Base-by-base conservation (phyloP, 2,113 vertebrate species). In the Nibea coibor region DNA sequence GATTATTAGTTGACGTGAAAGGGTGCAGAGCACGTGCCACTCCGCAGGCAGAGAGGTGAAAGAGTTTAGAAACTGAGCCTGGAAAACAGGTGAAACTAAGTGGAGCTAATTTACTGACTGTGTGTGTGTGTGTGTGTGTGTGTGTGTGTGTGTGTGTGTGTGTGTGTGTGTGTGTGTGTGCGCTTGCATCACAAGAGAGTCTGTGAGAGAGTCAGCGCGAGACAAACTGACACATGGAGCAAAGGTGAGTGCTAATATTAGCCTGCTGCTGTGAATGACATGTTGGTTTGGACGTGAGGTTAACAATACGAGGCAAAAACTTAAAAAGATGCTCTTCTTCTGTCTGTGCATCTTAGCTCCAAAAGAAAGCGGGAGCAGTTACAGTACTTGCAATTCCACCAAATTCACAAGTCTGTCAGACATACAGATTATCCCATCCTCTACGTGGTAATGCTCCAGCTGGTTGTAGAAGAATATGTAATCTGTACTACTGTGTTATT, bases 1-100 rank as follows among this genome's bases (percentile, higher is more conserved):
- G 24, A 48, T 22, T 50, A 64, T 72, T 48, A 31, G 54, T 20
- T 31, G 57, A 45, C 57, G 17, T 67, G 22, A 61, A 68, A 74
- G 20, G 16, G 39, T 71, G 16, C 42, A 28, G 11, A 57, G 42
- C 28, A 26, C 78, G n/a, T n/a, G n/a, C n/a, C 51, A 53, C 53
- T 78, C 58, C 83, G 42, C 62, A 59, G 35, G 54, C 51, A 61
- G 48, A 78, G 63, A 81, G 62, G 70, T 80, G 67, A 88, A 39
- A 58, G 51, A 69, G 63, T 59, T 76, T 83, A 77, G 54, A 24
- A 48, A 48, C 31, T 78, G 85, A 87, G 47, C 50, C 24, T 47
- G 72, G 39, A 56, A 56, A 92, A 90, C 89, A 92, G 88, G 72
- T 89, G 82, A 66, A 83, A 43, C n/a, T n/a, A 86, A 75, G 62